Conservation (phyloP, 2,113 vertebrate species). For the Callithrix jacchus region DNA sequence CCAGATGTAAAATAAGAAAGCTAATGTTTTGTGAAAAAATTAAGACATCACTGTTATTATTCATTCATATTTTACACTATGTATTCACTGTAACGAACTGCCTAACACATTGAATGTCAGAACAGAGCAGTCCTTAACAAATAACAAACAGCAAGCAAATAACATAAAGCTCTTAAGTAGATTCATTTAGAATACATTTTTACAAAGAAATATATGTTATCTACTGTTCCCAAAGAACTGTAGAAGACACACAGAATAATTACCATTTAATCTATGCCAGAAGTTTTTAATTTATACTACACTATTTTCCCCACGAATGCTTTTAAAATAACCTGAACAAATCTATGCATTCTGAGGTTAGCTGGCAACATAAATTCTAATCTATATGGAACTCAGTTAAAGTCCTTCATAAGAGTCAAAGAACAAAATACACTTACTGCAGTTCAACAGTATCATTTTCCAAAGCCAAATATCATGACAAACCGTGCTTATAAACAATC, state of each 20-base stretch:
- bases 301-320: not conserved
- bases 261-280: too few relatives aligned
- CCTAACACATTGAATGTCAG: not conserved
- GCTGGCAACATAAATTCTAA: not conserved
- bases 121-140: not conserved
- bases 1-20: not conserved
- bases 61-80: not conserved
- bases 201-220: not conserved
- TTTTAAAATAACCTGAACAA: conserved; percentile 6
- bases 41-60: not conserved
- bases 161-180: not conserved
- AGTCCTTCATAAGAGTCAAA: too few relatives aligned
- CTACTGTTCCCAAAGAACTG: not conserved
- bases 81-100: not conserved
- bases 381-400: not conserved
- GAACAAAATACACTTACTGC: too few relatives aligned
- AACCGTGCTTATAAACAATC: not conserved
- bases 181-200: conserved; percentile 35
- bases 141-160: not conserved
- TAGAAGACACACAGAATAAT: not conserved
- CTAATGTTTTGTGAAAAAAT: too few relatives aligned
- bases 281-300: conserved; percentile 9
- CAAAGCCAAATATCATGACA: not conserved
- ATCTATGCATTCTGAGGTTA: conserved; percentile 32
- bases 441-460: not conserved